phyloP scores from a whole-genome alignment of 2,797 vertebrate species.

The Paramormyrops hopkinsi region DNA sequence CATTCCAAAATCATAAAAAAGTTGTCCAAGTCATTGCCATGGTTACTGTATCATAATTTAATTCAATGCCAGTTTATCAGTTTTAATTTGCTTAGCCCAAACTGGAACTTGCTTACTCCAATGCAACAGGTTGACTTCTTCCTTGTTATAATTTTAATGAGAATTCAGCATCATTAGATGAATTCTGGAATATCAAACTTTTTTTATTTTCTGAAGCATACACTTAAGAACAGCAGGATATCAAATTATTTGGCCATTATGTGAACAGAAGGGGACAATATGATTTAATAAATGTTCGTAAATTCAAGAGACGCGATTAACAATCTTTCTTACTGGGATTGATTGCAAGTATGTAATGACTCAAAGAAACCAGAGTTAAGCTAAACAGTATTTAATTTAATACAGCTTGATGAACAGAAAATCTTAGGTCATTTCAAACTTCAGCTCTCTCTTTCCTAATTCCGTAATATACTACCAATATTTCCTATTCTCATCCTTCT shows the following conservation, averaged over 20 bases:
- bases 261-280: background rate
- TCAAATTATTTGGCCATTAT: background rate
- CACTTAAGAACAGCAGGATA: background rate
- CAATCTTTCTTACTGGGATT: background rate
- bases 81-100: background rate
- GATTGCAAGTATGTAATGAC: background rate
- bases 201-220: background rate
- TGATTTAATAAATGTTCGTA: background rate
- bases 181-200: background rate
- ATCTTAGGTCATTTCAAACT: background rate
- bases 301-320: background rate
- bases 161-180: background rate
- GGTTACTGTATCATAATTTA: background rate
- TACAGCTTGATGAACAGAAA: conserved; percentile 3
- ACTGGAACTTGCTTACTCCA: background rate
- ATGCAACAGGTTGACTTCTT: background rate
- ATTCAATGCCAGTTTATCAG: background rate
- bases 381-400: background rate
- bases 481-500: background rate
- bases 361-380: background rate
- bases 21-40: background rate
- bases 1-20: background rate
- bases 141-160: background rate
- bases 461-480: background rate
- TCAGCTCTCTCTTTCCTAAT: background rate